A percentile compares a stretch with the other conserved stretches of the same genome.
Conservation (phyloP, 2,113 vertebrate genomes). For the Chlorodrepanis virens region DNA sequence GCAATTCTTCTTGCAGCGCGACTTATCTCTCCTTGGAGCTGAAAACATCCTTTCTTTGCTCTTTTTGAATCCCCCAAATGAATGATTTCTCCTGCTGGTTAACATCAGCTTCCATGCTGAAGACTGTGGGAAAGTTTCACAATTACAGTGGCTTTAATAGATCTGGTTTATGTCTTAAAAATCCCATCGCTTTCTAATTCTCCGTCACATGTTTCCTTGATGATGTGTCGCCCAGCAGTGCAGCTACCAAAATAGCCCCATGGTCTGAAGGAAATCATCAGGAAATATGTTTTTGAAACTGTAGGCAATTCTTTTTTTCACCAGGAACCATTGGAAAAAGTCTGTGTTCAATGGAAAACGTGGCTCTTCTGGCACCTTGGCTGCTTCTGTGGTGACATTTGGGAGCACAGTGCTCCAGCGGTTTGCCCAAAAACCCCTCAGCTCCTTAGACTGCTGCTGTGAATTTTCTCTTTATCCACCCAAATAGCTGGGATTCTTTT, state of each 20-base stretch:
- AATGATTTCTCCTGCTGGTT: constrained; percentile 27
- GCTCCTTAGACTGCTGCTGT: background rate
- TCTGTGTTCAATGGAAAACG: background rate
- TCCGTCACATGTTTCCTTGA: constrained; percentile 22
- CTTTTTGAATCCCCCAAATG: background rate
- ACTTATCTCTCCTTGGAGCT: constrained; percentile 6
- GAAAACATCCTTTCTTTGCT: constrained; percentile 42
- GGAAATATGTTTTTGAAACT: constrained; percentile 18
- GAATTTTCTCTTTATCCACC: background rate
- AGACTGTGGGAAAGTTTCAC: constrained; percentile 29
- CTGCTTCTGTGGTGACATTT: background rate
- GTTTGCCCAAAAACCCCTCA: background rate
- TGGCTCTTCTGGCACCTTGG: background rate
- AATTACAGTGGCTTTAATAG: background rate
- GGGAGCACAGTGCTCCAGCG: background rate
- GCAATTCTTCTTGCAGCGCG: background rate
- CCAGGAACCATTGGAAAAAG: background rate
- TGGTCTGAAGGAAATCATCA: constrained; percentile 16
- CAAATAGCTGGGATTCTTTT: background rate
- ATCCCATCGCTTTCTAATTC: constrained; percentile 24
- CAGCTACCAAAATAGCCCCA: constrained; percentile 20
- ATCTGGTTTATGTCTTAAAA: constrained; percentile 45
- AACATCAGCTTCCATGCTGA: constrained; percentile 13
- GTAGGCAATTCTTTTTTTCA: background rate
- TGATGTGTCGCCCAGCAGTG: background rate